phyloP scores from a whole-genome alignment of 2,888 invertebrate genomes.

The Palloptera scutellata region DNA sequence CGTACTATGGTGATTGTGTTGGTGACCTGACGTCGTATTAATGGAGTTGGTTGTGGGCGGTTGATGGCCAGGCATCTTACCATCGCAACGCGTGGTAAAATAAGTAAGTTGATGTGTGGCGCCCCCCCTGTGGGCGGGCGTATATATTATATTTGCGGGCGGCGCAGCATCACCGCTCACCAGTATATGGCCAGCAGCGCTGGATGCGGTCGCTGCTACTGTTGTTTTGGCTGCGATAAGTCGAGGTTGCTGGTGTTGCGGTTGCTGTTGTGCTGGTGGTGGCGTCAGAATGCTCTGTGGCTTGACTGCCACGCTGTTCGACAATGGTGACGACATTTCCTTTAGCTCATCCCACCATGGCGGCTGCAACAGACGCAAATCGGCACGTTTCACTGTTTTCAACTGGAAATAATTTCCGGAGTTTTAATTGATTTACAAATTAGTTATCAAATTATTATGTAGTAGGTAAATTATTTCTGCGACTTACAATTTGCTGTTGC shows the following conservation, averaged over 20 bases:
- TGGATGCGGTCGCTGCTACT: slow-evolving; percentile 1
- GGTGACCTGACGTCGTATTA: slow-evolving; percentile 50
- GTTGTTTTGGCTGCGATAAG: slow-evolving; percentile 24
- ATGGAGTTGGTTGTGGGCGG: slow-evolving; percentile 37
- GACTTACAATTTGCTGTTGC: slow-evolving; percentile 15
- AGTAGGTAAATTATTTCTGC: too few relatives aligned
- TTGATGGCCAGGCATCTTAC: slow-evolving; percentile 47
- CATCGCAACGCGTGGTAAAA: slow-evolving; percentile 58
- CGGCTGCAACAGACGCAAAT: slow-evolving; percentile 87
- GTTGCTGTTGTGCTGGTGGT: slow-evolving; percentile 18
- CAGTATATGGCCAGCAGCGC: slow-evolving; percentile 38
- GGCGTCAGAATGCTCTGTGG: slow-evolving; percentile 18
- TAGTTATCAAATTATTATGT: neutral
- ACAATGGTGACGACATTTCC: slow-evolving; percentile 64
- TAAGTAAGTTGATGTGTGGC: slow-evolving; percentile 45
- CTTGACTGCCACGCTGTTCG: slow-evolving; percentile 9
- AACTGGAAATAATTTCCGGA: slow-evolving; percentile 34
- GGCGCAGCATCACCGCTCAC: slow-evolving; percentile 39
- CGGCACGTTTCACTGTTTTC: slow-evolving; percentile 82
- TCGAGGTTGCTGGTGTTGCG: slow-evolving; percentile 28
- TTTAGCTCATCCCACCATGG: slow-evolving; percentile 98
- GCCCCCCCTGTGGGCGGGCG: slow-evolving; percentile 36
- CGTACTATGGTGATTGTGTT: slow-evolving; percentile 49
- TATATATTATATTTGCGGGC: slow-evolving; percentile 46
- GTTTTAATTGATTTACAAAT: neutral